phyloP scores from a whole-genome alignment of 2,888 invertebrate genomes.

The Diarsia rubi region DNA sequence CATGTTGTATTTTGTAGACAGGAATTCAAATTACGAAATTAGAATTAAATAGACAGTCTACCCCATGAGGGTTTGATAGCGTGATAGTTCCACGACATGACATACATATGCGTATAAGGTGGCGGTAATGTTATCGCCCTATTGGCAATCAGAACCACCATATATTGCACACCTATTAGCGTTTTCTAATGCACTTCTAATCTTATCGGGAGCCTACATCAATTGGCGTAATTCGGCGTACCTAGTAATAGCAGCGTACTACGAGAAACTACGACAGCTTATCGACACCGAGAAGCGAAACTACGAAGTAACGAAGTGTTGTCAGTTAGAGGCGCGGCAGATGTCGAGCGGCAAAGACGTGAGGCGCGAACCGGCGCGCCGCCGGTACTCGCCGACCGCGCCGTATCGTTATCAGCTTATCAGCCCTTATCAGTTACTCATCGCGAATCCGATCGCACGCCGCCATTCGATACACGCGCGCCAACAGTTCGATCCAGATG shows the following conservation, averaged over 20 bases:
- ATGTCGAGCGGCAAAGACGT: conserved; percentile 83
- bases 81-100: neutral
- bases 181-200: conserved; percentile 41
- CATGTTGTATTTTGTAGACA: neutral
- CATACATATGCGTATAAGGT: conserved; percentile 16
- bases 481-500: conserved; percentile 75
- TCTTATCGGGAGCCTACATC: conserved; percentile 56
- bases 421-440: conserved; percentile 86
- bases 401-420: conserved; percentile 86
- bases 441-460: conserved; percentile 86
- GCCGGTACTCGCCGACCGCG: conserved; percentile 73
- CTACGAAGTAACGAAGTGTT: conserved; percentile 34
- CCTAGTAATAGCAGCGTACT: conserved; percentile 19
- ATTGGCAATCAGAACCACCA: conserved; percentile 8
- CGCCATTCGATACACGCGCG: conserved; percentile 78
- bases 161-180: conserved; percentile 37
- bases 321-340: conserved; percentile 78
- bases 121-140: conserved; percentile 17
- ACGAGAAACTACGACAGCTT: conserved; percentile 27
- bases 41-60: neutral
- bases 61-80: neutral
- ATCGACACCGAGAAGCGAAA: conserved; percentile 33
- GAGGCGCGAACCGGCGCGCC: conserved; percentile 73
- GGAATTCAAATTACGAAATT: neutral
- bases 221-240: conserved; percentile 57